These are phyloP conservation scores for Chlorodrepanis virens DNA, from an alignment of 2,113 vertebrate genomes.

Conservation along the genomic window DNA sequence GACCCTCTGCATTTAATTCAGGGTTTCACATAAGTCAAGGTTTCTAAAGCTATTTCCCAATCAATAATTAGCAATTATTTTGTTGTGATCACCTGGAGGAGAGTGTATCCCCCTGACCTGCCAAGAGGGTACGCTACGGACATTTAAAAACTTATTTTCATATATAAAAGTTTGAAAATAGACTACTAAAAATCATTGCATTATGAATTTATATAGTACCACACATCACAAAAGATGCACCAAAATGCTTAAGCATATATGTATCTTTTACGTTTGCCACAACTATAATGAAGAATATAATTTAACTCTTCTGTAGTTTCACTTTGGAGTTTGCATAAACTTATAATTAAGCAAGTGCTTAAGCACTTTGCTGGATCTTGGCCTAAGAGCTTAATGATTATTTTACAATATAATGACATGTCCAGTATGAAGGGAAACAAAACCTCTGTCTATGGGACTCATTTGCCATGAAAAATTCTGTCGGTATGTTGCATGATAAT, in stretches of 20 bases:
- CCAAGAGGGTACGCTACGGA: not conserved
- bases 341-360: slow-evolving; percentile 39
- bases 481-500: slow-evolving; percentile 77
- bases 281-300: not conserved
- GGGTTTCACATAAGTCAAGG: not conserved
- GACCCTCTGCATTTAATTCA: not conserved
- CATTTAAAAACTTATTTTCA: not conserved
- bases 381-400: slow-evolving; percentile 69
- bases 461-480: slow-evolving; percentile 70
- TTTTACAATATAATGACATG: slow-evolving; percentile 70
- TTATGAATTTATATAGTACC: not conserved
- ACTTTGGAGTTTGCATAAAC: slow-evolving; percentile 21
- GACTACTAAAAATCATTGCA: not conserved
- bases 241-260: not conserved
- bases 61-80: not conserved
- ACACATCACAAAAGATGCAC: not conserved
- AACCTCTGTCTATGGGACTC: slow-evolving; percentile 67
- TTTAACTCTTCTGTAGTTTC: slow-evolving; percentile 25
- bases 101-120: not conserved
- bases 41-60: not conserved
- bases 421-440: slow-evolving; percentile 68
- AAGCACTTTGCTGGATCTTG: slow-evolving; percentile 50
- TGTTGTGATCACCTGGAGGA: not conserved
- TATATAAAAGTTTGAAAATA: not conserved
- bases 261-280: not conserved